Percentiles rank a stretch among this genome's conserved stretches.
These are phyloP conservation scores for Manis crassicaudata DNA, from an alignment of 2,797 vertebrate species.

Conservation along the genomic window DNA sequence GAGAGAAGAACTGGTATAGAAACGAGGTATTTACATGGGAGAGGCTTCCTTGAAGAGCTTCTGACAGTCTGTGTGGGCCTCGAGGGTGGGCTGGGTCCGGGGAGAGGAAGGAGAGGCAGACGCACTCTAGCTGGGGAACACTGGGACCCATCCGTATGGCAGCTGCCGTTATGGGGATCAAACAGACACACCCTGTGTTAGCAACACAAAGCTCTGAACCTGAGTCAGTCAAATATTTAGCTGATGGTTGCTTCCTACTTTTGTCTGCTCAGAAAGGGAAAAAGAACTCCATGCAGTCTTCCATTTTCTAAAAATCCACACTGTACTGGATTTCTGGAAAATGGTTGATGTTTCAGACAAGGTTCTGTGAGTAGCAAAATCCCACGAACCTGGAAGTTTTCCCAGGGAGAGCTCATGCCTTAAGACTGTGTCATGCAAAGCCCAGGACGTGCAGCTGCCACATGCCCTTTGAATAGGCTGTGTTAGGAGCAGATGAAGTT, in stretches of 20 bases:
- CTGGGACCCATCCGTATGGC: not conserved
- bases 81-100: not conserved
- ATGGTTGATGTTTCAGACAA: not conserved
- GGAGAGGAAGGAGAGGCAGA: not conserved
- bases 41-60: constrained; percentile 26
- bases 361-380: constrained; percentile 1
- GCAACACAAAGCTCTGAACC: not conserved
- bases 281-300: not conserved
- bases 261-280: not conserved
- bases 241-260: not conserved
- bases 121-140: not conserved
- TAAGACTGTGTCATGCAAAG: not conserved
- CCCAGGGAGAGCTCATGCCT: not conserved
- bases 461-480: constrained; percentile 38
- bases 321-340: not conserved
- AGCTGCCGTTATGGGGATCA: not conserved
- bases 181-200: not conserved
- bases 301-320: constrained; percentile 8
- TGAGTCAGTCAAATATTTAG: constrained; percentile 20
- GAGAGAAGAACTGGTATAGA: constrained; percentile 46
- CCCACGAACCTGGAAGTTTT: constrained; percentile 14
- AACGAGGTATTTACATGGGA: not conserved
- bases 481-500: not conserved
- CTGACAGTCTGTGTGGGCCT: constrained; percentile 15
- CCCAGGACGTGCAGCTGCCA: constrained; percentile 12